Percentiles rank a stretch among this genome's conserved stretches.
These are phyloP conservation scores for Cyprinodon diabolis DNA, from an alignment of 2,797 vertebrate species.

Conservation along the genomic window DNA sequence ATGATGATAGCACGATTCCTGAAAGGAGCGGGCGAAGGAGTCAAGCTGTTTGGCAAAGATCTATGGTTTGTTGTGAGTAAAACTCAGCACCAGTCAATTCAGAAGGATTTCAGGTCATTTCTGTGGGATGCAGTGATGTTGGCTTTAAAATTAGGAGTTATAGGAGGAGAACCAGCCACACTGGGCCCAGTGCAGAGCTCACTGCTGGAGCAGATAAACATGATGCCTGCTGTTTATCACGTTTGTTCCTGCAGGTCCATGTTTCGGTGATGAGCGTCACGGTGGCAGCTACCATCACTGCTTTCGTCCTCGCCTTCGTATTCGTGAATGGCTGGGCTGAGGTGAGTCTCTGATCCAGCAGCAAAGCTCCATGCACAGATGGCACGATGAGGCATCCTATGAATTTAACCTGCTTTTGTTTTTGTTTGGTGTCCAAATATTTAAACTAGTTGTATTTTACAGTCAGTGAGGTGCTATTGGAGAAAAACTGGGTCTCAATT, in stretches of 20 bases:
- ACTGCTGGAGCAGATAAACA: neutral
- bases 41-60: slow-evolving; percentile 65
- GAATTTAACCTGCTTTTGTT: neutral
- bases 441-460: too few species aligned
- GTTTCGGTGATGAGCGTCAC: slow-evolving; percentile 76
- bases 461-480: too few species aligned
- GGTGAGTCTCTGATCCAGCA: slow-evolving; percentile 64
- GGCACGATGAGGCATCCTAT: neutral
- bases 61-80: slow-evolving; percentile 82
- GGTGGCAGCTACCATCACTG: slow-evolving; percentile 67
- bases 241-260: slow-evolving; percentile 71
- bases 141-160: too few species aligned
- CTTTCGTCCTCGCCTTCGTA: slow-evolving; percentile 80
- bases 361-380: neutral
- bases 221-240: neutral
- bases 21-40: slow-evolving; percentile 54
- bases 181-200: neutral
- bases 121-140: too few species aligned
- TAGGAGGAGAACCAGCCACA: neutral
- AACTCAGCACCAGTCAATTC: neutral
- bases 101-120: too few species aligned
- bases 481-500: too few species aligned
- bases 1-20: slow-evolving; percentile 81
- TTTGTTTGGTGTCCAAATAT: too few species aligned
- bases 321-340: slow-evolving; percentile 65